phyloP scores from a whole-genome alignment of 2,888 invertebrate species.

The Microctonus brassicae region DNA sequence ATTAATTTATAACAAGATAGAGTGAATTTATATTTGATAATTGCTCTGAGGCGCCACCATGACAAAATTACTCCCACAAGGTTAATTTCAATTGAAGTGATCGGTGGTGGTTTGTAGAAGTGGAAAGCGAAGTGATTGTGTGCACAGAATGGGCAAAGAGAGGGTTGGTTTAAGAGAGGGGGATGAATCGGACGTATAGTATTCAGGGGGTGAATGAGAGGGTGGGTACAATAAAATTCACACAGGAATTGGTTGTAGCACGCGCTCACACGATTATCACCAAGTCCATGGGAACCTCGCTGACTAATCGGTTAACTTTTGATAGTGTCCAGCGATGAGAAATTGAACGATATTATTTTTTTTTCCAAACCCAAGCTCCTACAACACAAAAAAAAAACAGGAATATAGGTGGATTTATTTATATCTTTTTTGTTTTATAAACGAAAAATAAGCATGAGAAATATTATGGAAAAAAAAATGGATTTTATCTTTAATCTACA shows the following conservation, averaged over 20 bases:
- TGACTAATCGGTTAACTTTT: constrained; percentile 65
- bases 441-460: neutral
- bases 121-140: constrained; percentile 8
- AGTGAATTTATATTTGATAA: neutral
- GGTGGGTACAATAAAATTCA: constrained; percentile 65
- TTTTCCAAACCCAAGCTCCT: neutral
- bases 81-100: constrained; percentile 33
- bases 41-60: constrained; percentile 53
- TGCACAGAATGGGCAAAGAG: constrained; percentile 26
- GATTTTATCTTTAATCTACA: neutral
- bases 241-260: constrained; percentile 64
- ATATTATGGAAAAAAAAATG: neutral
- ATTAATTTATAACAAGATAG: no score
- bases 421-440: neutral
- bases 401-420: neutral
- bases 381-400: neutral
- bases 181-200: constrained; percentile 26
- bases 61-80: constrained; percentile 55
- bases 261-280: constrained; percentile 65
- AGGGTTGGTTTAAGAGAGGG: constrained; percentile 36
- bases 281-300: constrained; percentile 63
- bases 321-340: constrained; percentile 40
- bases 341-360: constrained; percentile 43
- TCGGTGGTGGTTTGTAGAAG: constrained; percentile 28
- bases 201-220: constrained; percentile 43